Evolutionary conservation across 2,888 invertebrate genomes (phyloP), one percentile per base, ranked within the genome.

Genomic region (Pachydiplax longipennis): DNA sequence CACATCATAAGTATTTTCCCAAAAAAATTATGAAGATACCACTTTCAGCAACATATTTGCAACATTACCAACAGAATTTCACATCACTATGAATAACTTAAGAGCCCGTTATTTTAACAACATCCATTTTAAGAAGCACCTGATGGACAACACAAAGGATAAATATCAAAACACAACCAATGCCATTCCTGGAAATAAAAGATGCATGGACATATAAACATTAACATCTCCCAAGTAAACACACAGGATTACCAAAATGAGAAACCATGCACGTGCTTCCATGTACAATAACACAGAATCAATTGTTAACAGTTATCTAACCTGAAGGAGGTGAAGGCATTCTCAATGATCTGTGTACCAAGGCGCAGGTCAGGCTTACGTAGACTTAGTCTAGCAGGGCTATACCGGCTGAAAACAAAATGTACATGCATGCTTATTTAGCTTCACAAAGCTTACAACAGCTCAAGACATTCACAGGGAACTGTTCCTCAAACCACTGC

Each of bases 361-460:
- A 96, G 95, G 95, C 96, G 97, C 95, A 97, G 96, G 94, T 97
- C 97, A 93, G 96, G 96, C 95, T 97, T 97, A 94, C 97, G 96
- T 94, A 97, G 96, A 94, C 97, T 97, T 94, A 97, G 95, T 94
- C 97, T 95, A 95, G 96, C 96, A 93, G 97, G 97, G 95, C 97
- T 97, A 95, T 97, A 97, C 95, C 97, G 97, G 96, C 97, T 97
- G 97, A 94, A 94, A 94, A 92, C 92, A 92, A 92, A 92, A 91
- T 48, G 90, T 82, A 81, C 90, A 91, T 91, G 81, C 65, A 91
- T 80, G 90, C 90, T 91, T 31, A 91, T 83, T 81, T 31, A 91
- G 81, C 90, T 91, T 87, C 81, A 80, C 65, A 80, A 91, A 90
- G 82, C 90, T 82, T 65, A 82, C 58, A 53, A 53, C 53, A 83